Evolutionary conservation across 2,797 vertebrate species (phyloP).

Genomic region (Bradypus variegatus): DNA sequence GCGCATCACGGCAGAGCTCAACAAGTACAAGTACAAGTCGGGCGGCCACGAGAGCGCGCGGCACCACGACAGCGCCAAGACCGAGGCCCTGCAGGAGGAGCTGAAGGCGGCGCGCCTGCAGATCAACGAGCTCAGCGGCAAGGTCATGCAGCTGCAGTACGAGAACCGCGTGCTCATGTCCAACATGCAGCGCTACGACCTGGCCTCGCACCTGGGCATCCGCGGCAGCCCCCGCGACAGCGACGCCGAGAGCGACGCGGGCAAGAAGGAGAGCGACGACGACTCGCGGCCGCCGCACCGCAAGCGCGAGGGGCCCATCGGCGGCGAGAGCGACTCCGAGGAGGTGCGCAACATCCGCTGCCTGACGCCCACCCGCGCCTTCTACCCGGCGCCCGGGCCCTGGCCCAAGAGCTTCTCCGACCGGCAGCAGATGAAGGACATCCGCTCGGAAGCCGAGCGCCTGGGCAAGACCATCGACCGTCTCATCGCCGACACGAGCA

Average conservation of each 20-base stretch:
- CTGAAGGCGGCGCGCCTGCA: constrained; percentile 93
- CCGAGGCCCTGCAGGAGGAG: constrained; percentile 93
- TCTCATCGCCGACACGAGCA: constrained; percentile 94
- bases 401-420: constrained; percentile 95
- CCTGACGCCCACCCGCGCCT: constrained; percentile 92
- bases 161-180: constrained; percentile 97
- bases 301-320: constrained; percentile 94
- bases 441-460: constrained; percentile 94
- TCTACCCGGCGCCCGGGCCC: constrained; percentile 83
- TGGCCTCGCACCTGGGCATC: constrained; percentile 95
- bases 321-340: constrained; percentile 96
- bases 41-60: constrained; percentile 88
- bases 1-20: constrained; percentile 90
- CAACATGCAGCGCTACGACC: constrained; percentile 99
- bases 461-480: constrained; percentile 96
- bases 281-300: constrained; percentile 92
- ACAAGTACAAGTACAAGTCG: constrained; percentile 96
- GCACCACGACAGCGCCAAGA: constrained; percentile 86
- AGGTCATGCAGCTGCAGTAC: constrained; percentile 99
- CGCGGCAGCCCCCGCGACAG: constrained; percentile 93
- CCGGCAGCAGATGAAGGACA: constrained; percentile 97
- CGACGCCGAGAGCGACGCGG: constrained; percentile 93
- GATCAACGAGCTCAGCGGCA: constrained; percentile 97
- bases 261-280: constrained; percentile 90
- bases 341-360: constrained; percentile 95